Evolutionary conservation across 2,888 invertebrate genomes (phyloP), one percentile per base, ranked within the genome.

Genomic region (Erynnis tages): DNA sequence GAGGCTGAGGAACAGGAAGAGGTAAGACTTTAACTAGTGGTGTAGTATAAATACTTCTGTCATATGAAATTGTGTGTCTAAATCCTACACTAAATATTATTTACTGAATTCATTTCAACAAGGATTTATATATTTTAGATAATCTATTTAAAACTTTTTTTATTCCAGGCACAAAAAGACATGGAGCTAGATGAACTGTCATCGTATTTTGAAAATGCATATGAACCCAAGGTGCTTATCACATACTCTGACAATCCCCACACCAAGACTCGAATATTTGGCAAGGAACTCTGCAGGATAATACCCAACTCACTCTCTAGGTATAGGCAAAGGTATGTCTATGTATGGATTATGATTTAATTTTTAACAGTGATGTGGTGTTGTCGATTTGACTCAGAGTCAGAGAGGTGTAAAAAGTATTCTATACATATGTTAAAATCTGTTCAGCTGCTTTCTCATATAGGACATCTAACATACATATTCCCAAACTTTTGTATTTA

Each of bases 221-320:
- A 96, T 65, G 95, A 94, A 62, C 99, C 99, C 0, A 98, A 98
- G 91, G 95, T 99, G 17, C 86, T 99, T n/a, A 96, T 99, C 46
- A 98, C 98, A 6, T 98, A 95, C 64, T 93, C 96, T 0, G 98
- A 98, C 72, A 97, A 97, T 87, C 98, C 98, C 0, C 93, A 95
- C 65, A 92, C 90, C 59, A 96, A 96, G 85, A 97, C 97, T 0
- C 92, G 97, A 68, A 95, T 96, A 73, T 98, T 99, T 82, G 97
- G 98, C 48, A 92, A 95, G 59, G 99, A 99, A 78, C 86, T 99
- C 19, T 93, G 93, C 16, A 93, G 96, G 61, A 94, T 97, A 14
- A 96, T 99, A 72, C 99, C 99, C 0, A 98, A 98, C 76, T 95
- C 98, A 0, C 90, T 94, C 59, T 94, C 97, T 0, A 92, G 95